Percentiles rank a stretch among this genome's conserved stretches.
Evolutionary conservation across 2,888 invertebrate genomes (phyloP).

Genomic region (Aphidoletes aphidimyza): DNA sequence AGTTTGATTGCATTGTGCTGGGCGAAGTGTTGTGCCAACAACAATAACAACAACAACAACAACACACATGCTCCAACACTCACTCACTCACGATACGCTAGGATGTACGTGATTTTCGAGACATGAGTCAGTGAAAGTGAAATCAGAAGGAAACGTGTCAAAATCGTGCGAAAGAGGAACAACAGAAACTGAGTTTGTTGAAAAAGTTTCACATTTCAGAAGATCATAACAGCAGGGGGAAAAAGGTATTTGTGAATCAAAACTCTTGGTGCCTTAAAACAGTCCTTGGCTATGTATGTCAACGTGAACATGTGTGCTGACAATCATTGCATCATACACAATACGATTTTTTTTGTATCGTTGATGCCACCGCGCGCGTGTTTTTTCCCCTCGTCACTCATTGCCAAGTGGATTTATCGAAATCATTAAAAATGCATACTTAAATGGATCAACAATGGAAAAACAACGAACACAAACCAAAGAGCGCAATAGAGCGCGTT

Average conservation of each 20-base stretch:
- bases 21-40: too few relatives aligned
- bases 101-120: too few relatives aligned
- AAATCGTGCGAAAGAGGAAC: too few relatives aligned
- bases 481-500: neutral
- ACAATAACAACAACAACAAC: too few relatives aligned
- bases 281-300: constrained; percentile 31
- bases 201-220: neutral
- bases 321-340: constrained; percentile 36
- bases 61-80: too few relatives aligned
- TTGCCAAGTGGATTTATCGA: neutral
- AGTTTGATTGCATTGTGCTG: neutral
- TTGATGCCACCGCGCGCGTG: neutral
- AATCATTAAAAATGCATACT: constrained; percentile 19
- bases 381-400: neutral
- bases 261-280: neutral
- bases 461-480: neutral
- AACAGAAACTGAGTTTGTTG: too few relatives aligned
- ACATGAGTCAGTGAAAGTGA: too few relatives aligned
- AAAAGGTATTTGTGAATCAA: neutral
- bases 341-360: neutral
- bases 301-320: constrained; percentile 27
- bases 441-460: constrained; percentile 3
- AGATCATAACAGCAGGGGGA: neutral
- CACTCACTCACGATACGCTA: too few relatives aligned
- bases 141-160: too few relatives aligned